A percentile compares a stretch with the other conserved stretches of the same genome.
These are phyloP conservation scores for Malachius bipustulatus DNA, from an alignment of 2,888 invertebrate genomes.

Conservation along the genomic window DNA sequence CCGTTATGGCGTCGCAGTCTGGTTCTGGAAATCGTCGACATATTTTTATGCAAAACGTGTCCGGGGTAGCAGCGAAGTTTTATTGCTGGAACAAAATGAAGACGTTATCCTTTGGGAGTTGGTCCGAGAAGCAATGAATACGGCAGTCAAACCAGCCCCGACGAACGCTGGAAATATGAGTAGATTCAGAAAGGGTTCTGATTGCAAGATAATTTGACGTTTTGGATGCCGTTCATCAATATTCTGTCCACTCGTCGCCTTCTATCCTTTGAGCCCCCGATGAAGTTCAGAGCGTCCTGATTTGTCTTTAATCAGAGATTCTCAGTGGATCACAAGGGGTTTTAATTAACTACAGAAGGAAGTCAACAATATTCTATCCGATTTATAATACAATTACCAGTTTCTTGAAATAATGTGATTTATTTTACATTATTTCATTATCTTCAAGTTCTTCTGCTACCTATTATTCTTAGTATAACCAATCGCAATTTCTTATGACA, in stretches of 20 bases:
- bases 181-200: slow-evolving; percentile 28
- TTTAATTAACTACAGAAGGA: no score
- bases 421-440: no score
- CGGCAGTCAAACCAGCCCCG: slow-evolving; percentile 25
- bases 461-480: no score
- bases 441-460: no score
- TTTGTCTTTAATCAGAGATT: no score
- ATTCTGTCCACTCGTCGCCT: slow-evolving; percentile 23
- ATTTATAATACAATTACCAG: no score
- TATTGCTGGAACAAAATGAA: slow-evolving; percentile 35
- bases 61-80: slow-evolving; percentile 34
- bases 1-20: slow-evolving; percentile 23
- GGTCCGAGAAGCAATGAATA: slow-evolving; percentile 24
- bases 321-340: no score
- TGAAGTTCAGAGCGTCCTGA: no score
- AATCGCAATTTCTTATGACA: no score
- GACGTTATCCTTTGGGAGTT: slow-evolving; percentile 27
- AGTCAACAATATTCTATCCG: no score
- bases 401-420: no score
- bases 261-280: slow-evolving; percentile 20
- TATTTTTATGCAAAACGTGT: slow-evolving; percentile 37
- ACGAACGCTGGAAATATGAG: slow-evolving; percentile 26
- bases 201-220: slow-evolving; percentile 30
- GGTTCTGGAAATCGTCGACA: slow-evolving; percentile 31
- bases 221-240: slow-evolving; percentile 28